A percentile compares a stretch with the other conserved stretches of the same genome.
Evolutionary conservation across 2,888 invertebrate species (phyloP).

Genomic region (Theristus sp.): DNA sequence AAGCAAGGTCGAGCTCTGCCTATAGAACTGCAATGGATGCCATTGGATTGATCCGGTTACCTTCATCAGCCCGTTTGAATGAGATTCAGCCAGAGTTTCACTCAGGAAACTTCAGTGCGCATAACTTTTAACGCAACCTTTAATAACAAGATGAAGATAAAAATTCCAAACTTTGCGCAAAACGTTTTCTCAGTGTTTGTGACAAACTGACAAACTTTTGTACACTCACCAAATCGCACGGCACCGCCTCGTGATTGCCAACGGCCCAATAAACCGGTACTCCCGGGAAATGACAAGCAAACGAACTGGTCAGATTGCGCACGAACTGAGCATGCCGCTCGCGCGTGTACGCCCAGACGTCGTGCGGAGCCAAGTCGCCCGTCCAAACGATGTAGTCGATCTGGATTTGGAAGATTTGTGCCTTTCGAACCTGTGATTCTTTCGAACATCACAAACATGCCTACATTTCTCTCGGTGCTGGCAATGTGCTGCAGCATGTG

Average conservation of each 20-base stretch:
- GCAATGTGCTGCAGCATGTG: conserved; percentile 49
- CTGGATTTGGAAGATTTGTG: conserved; percentile 27
- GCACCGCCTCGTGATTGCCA: conserved; percentile 84
- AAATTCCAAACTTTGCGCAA: no score
- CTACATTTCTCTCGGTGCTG: conserved; percentile 14
- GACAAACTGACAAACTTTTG: no score
- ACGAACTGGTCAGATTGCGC: conserved; percentile 11
- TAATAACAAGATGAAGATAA: no score
- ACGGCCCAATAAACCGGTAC: conserved; percentile 76
- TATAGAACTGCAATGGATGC: no score
- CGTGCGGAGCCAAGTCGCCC: conserved; percentile 80
- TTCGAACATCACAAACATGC: no score
- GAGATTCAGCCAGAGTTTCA: no score
- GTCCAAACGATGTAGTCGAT: conserved; percentile 57
- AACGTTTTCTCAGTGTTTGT: no score
- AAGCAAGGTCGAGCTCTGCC: no score
- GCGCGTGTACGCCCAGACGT: conserved; percentile 61
- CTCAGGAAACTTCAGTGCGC: no score
- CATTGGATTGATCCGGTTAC: no score
- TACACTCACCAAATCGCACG: conserved; percentile 61
- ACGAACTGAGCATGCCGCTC: not conserved
- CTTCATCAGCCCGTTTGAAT: conserved; percentile 7
- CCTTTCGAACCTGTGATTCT: no score
- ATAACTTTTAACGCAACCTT: no score
- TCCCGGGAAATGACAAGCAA: conserved; percentile 43